Base-by-base conservation (phyloP, 2,888 invertebrate species). In the Ctenicera cuprea region DNA sequence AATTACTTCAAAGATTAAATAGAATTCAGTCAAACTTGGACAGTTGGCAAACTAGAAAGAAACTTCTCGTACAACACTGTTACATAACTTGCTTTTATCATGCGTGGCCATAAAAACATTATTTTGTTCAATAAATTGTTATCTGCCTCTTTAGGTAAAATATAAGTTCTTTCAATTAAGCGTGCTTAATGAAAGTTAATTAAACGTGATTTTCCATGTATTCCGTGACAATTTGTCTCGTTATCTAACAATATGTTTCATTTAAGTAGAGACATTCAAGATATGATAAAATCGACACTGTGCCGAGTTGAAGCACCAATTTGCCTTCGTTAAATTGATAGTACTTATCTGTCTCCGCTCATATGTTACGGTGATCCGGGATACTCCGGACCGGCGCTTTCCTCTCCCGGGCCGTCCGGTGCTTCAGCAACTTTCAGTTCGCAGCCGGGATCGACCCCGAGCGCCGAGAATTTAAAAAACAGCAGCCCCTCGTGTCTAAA, bases 311-410 rank as follows among this genome's bases (percentile, higher is more conserved):
- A 26, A 43, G 54, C 54, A 57, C 64, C 64, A 71, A 71, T 71
- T 71, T 71, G 71, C 64, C 52, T 63, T 70, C 64, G 64, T 71
- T 64, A 71, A 71, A 64, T 57, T 73, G 73, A 73, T 73, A 73
- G 65, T 22, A 69, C 69, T 73, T 73, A 73, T 70, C 69, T 73
- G 45, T 73, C 73, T 73, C 74, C 74, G 74, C 74, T 74, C 74
- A 48, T 66, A 48, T 50, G 70, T 70, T 65, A 71, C 45, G 33
- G 70, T 74, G 71, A 54, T 74, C 70, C 70, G 70, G 74, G 68
- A 81, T 84, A 85, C 86, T 87, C 86, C 87, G 88, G 88, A 88
- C 88, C 87, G 87, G 86, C 86, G 88, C 87, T 87, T 86, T 88
- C 87, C 87, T 86, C 85, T 84, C 86, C 84, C 84, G 86, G 86